These are phyloP conservation scores for Sipha maydis DNA, from an alignment of 2,888 invertebrate species.

Conservation along the genomic window DNA sequence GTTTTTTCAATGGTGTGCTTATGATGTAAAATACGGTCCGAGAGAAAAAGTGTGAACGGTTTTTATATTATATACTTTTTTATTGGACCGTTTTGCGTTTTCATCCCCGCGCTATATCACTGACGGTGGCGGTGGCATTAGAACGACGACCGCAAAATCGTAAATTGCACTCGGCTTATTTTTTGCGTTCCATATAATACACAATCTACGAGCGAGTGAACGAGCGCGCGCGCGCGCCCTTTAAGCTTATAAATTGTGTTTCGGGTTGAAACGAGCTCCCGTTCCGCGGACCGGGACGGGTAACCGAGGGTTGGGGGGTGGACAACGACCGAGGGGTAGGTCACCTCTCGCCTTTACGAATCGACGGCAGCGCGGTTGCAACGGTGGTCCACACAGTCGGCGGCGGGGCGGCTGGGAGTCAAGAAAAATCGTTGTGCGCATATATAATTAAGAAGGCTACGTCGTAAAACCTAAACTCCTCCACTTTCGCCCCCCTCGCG, in stretches of 20 bases:
- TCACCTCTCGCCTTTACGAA: conserved; percentile 45
- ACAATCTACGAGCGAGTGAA: neutral
- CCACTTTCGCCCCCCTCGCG: neutral
- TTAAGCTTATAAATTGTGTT: conserved; percentile 45
- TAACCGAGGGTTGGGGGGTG: no score
- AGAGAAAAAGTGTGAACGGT: neutral
- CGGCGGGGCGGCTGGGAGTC: conserved; percentile 2
- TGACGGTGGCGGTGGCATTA: neutral
- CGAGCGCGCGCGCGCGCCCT: conserved; percentile 8
- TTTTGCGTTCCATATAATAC: neutral
- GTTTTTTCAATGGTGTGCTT: neutral
- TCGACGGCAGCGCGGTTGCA: conserved; percentile 3
- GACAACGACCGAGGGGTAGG: neutral
- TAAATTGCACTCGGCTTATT: conserved; percentile 27
- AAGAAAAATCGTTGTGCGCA: conserved; percentile 60
- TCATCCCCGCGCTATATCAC: neutral
- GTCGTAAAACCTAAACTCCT: conserved; percentile 56
- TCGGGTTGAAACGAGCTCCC: conserved; percentile 29
- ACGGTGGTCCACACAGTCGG: neutral
- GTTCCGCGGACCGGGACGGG: neutral
- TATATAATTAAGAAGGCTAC: conserved; percentile 62
- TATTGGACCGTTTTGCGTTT: neutral
- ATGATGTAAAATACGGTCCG: neutral
- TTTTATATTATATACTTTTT: neutral
- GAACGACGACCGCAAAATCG: conserved; percentile 29